Evolutionary conservation across 2,888 invertebrate species (phyloP).

Genomic region (Deroplatys truncata): DNA sequence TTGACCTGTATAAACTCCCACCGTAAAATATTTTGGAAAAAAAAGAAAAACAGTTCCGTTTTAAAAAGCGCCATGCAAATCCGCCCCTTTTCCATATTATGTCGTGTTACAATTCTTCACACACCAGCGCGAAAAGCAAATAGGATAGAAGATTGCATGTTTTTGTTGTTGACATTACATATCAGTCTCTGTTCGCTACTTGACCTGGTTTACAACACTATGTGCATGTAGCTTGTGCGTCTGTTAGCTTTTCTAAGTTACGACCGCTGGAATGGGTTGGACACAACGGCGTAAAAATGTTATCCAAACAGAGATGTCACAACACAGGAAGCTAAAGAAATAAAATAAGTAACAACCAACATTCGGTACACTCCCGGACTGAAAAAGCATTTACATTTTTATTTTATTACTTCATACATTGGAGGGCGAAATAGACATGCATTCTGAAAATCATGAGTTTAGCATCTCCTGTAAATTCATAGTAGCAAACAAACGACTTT

Average conservation of each 20-base stretch:
- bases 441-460: too few relatives aligned
- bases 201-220: neutral
- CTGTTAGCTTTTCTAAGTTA: neutral
- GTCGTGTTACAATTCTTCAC: neutral
- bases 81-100: neutral
- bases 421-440: neutral
- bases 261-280: neutral
- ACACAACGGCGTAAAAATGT: neutral
- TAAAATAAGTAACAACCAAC: neutral
- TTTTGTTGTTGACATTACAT: neutral
- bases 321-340: neutral
- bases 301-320: neutral
- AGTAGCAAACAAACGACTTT: too few relatives aligned
- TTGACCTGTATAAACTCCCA: too few relatives aligned
- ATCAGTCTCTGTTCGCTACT: neutral
- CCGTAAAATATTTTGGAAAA: too few relatives aligned
- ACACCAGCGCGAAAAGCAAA: neutral
- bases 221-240: neutral
- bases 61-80: neutral
- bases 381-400: neutral
- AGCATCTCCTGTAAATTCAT: too few relatives aligned
- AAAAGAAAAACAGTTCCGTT: neutral
- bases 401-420: neutral
- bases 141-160: neutral
- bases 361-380: neutral